Evolutionary conservation across 2,113 vertebrate species (phyloP), one percentile per base, ranked within the genome.

Genomic region (Lophius piscatorius): DNA sequence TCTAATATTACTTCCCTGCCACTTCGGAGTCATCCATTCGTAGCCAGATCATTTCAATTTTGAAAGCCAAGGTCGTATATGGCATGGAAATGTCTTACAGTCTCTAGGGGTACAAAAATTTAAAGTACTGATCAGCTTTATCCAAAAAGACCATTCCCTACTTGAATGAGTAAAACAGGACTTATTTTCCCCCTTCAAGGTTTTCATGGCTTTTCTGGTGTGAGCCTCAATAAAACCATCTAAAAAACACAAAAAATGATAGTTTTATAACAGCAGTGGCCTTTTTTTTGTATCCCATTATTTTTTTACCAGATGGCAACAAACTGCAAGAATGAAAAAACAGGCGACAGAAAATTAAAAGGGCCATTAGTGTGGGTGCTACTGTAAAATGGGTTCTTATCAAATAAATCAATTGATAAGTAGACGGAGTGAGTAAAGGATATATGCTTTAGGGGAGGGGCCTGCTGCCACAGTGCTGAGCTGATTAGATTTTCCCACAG

Each of bases 1-100:
- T 88, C 72, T 68, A 77, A 76, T 73, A 84, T 82, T 68, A 86
- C 82, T 83, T 86, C 71, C 63, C 65, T 55, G 71, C 76, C 71
- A 83, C 86, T 89, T 81, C 7, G 36, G 73, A 87, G 70, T 74
- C 87, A 74, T 33, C 66, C 70, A 35, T 22, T 83, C 55, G 63
- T 26, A 39, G 60, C 81, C 50, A 36, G 46, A 74, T 62, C 74
- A 83, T 78, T 75, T 78, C 65, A 75, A 70, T 76, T 74, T 70
- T 4, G 9, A 58, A 58, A 11, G 24, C 46, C 50, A 70, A 78
- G 72, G 81, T 68, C 59, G 26, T 44, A 6, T 24, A 17, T 24
- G 48, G 52, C 21, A 46, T 26, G 18, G 21, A 45, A 26, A 16
- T 28, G 29, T 44, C 20, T 67, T 14, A 61, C 59, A 54, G 57